These are phyloP conservation scores for Sinodicranocentrus sp. DNA, from an alignment of 2,888 invertebrate genomes.

Conservation along the genomic window DNA sequence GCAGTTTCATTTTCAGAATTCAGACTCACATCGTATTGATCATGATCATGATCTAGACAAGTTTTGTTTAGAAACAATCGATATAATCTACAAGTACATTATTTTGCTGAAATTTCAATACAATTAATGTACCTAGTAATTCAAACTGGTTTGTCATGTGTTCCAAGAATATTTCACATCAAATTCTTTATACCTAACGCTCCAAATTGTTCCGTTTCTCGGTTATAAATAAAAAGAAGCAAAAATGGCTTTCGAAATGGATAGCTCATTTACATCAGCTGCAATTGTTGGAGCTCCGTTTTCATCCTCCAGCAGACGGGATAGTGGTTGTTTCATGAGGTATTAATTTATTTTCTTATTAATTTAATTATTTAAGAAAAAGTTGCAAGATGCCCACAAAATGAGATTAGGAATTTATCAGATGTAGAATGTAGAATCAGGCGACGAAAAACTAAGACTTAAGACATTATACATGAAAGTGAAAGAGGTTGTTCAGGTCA, in stretches of 20 bases:
- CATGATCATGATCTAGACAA: no score
- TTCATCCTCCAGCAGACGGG: slow-evolving; percentile 46
- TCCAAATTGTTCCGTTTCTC: neutral
- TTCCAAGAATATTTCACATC: slow-evolving; percentile 60
- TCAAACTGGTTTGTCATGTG: slow-evolving; percentile 63
- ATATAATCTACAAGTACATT: no score
- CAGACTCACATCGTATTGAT: no score
- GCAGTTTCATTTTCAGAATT: no score
- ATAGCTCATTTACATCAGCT: slow-evolving; percentile 45
- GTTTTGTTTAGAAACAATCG: no score
- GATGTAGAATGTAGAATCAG: no score
- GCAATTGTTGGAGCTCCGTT: slow-evolving; percentile 33
- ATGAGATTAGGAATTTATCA: neutral
- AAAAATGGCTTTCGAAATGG: slow-evolving; percentile 59
- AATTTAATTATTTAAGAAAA: no score
- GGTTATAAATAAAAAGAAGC: slow-evolving; percentile 12
- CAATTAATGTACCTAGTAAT: slow-evolving; percentile 62
- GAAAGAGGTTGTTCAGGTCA: slow-evolving; percentile 13
- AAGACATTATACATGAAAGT: neutral
- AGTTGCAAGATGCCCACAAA: no score
- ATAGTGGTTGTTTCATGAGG: slow-evolving; percentile 61
- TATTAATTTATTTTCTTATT: slow-evolving; percentile 24
- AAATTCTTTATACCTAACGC: slow-evolving; percentile 53
- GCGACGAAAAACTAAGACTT: no score
- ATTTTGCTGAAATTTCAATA: no score